These are phyloP conservation scores for Desmodus rotundus DNA, from an alignment of 2,113 vertebrate genomes.

Conservation along the genomic window DNA sequence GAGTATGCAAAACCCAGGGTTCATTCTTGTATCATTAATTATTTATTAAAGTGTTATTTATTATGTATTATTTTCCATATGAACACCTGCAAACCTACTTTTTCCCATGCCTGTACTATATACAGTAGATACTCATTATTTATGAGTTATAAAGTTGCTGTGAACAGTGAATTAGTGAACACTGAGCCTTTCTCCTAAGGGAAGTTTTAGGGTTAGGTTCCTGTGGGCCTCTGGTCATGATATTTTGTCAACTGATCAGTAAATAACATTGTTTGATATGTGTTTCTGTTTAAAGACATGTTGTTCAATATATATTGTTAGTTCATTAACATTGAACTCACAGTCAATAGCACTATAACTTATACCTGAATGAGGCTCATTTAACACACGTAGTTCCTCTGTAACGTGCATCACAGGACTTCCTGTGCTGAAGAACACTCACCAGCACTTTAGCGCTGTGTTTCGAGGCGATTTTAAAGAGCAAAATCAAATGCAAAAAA, in stretches of 20 bases:
- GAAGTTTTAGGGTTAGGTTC: not conserved
- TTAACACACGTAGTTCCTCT: not conserved
- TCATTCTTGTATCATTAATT: not conserved
- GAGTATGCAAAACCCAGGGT: not conserved
- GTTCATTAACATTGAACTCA: not conserved
- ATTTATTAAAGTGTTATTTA: not conserved
- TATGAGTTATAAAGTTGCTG: not conserved
- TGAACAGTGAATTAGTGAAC: not conserved
- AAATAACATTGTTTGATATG: not conserved
- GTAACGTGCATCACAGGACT: not conserved
- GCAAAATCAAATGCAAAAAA: not conserved
- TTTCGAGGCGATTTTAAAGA: not conserved
- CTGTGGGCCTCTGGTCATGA: not conserved
- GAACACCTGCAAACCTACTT: not conserved
- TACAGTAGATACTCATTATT: not conserved
- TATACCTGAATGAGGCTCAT: not conserved
- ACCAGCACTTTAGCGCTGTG: not conserved
- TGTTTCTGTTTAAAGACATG: not conserved
- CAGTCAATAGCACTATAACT: not conserved
- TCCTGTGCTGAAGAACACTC: not conserved
- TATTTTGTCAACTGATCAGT: not conserved
- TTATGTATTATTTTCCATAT: not conserved
- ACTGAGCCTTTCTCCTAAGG: not conserved
- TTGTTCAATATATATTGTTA: not conserved
- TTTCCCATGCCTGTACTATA: not conserved